phyloP scores from a whole-genome alignment of 2,113 vertebrate genomes.

The Scartelaos histophorus region DNA sequence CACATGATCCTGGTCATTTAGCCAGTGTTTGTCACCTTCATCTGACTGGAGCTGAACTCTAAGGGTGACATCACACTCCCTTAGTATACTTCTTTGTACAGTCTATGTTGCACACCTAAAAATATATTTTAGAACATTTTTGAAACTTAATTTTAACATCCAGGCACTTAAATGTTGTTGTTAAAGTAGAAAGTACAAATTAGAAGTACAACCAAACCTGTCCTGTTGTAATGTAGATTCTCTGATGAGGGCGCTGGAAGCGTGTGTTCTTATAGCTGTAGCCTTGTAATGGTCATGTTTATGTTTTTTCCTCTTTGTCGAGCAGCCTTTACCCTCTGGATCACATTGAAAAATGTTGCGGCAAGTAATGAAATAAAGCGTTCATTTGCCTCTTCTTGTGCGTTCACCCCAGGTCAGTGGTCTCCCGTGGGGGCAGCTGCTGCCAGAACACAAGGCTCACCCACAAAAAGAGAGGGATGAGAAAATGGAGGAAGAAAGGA shows the following conservation, averaged over 20 bases:
- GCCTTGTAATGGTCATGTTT: conserved; percentile 12
- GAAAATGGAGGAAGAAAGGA: neutral
- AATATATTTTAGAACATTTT: no score
- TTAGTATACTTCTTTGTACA: no score
- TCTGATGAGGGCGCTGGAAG: neutral
- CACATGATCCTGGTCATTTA: no score
- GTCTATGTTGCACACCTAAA: no score
- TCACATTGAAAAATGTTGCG: conserved; percentile 57
- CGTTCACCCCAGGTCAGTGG: conserved; percentile 54
- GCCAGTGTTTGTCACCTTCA: no score
- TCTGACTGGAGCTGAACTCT: no score
- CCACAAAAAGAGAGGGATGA: conserved; percentile 10
- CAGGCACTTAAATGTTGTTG: neutral
- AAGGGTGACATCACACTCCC: no score
- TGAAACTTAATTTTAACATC: no score
- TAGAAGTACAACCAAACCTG: neutral
- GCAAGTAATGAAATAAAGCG: conserved; percentile 65
- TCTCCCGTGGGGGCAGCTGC: conserved; percentile 50
- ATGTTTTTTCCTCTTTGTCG: conserved; percentile 6
- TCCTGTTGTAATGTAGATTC: conserved; percentile 10
- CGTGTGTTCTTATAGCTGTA: neutral
- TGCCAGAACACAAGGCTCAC: conserved; percentile 25
- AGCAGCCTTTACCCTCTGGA: conserved; percentile 51
- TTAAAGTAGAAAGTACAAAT: neutral
- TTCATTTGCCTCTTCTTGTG: conserved; percentile 59